A percentile compares a stretch with the other conserved stretches of the same genome.
These are phyloP conservation scores for Diaperis boleti DNA, from an alignment of 2,888 invertebrate genomes.

Conservation along the genomic window DNA sequence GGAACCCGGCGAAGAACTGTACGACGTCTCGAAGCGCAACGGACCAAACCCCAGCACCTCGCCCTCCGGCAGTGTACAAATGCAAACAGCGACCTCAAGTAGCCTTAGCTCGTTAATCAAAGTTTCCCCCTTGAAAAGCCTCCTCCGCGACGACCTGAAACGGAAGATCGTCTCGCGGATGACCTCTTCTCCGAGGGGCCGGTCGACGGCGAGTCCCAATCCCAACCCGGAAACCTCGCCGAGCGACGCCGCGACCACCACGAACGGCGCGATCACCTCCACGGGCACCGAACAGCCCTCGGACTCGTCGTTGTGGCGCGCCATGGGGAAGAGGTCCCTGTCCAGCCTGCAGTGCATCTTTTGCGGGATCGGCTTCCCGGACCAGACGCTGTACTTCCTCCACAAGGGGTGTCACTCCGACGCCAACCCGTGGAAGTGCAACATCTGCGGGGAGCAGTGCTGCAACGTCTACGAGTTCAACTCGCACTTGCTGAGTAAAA, in stretches of 20 bases:
- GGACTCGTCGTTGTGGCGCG: conserved; percentile 65
- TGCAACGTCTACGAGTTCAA: conserved; percentile 97
- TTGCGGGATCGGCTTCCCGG: conserved; percentile 95
- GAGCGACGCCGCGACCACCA: conserved; percentile 65
- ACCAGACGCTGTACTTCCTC: conserved; percentile 95
- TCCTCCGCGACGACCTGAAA: conserved; percentile 86
- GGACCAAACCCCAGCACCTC: conserved; percentile 64
- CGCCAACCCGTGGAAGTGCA: conserved; percentile 97
- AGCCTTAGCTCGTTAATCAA: conserved; percentile 84
- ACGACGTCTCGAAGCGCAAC: conserved; percentile 63
- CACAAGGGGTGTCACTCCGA: conserved; percentile 99
- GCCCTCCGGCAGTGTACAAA: conserved; percentile 60
- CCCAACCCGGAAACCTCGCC: conserved; percentile 66
- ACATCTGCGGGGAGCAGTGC: conserved; percentile 96
- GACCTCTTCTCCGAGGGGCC: conserved; percentile 65
- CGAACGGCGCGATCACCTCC: conserved; percentile 74
- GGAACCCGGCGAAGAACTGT: conserved; percentile 69
- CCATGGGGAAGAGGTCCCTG: conserved; percentile 68
- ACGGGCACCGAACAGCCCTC: conserved; percentile 74
- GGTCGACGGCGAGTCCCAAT: conserved; percentile 64
- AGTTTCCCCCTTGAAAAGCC: conserved; percentile 86
- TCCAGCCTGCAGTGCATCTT: conserved; percentile 83
- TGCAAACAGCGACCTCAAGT: conserved; percentile 73
- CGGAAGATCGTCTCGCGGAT: conserved; percentile 82
- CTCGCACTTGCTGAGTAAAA: conserved; percentile 93